Base-by-base conservation (phyloP, 2,888 invertebrate genomes). In the Idaea biselata region DNA sequence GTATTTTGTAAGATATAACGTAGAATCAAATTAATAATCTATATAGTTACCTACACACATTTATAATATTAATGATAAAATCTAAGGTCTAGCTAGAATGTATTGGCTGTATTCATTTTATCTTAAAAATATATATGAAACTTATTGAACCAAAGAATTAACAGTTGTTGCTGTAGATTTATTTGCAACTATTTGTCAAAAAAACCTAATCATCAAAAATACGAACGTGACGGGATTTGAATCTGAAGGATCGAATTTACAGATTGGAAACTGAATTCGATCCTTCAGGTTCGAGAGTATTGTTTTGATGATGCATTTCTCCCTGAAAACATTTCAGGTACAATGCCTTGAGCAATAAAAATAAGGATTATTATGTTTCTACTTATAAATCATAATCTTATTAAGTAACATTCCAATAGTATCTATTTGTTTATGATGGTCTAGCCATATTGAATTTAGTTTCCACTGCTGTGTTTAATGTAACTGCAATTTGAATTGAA, bases 1-100 rank as follows among this genome's bases (percentile, higher is more conserved):
- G 64, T 83, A 83, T 78, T n/a, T 81, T 78, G 79, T 84, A 84
- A 81, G 80, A 44, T 44, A 44, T 44, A 44, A 44, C 14, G 77
- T 86, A 86, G 82, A 80, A 73, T 75, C 73, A 74, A 71, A 76
- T 72, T 60, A 77, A 78, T 44, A 8, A 25, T 75, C 68, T 63
- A 63, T 79, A 80, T 81, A 83, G 85, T 88, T 89, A 89, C 89
- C 89, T 85, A 78, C 77, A 79, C 64, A 61, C 60, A 66, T 60
- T 60, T 53, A 60, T 57, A 61, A 65, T 31, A 63, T 55, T 55
- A 18, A 58, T 61, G 16, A 53, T 44, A 56, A 18, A 18, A 60
- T 60, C 60, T 55, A 62, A 18, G 18, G 14, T 16, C 17, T 16
- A 56, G 18, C 61, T 16, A 17, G 60, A n/a, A 61, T 60, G 17